phyloP scores from a whole-genome alignment of 2,797 vertebrate species.

The Acanthornis magna region DNA sequence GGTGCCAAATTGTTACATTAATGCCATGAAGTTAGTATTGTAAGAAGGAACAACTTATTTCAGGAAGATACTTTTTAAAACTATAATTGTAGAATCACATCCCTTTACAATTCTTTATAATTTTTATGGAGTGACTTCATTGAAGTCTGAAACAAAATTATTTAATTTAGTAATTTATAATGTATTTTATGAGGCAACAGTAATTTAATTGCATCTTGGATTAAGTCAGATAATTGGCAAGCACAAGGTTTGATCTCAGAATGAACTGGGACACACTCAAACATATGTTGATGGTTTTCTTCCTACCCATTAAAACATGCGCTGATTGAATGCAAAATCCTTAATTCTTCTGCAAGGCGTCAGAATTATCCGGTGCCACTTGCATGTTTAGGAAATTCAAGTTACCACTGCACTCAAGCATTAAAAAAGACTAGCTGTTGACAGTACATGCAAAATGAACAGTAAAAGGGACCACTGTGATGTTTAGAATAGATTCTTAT shows the following conservation, averaged over 20 bases:
- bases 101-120: not conserved
- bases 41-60: not conserved
- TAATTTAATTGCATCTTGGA: not conserved
- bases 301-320: constrained; percentile 57
- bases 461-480: constrained; percentile 53
- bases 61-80: not conserved
- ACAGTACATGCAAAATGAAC: constrained; percentile 66
- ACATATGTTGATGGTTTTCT: constrained; percentile 45
- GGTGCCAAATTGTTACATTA: not conserved
- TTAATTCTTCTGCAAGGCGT: constrained; percentile 59
- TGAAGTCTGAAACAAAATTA: constrained; percentile 13
- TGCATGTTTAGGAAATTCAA: constrained; percentile 47
- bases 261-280: constrained; percentile 62
- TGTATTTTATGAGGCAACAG: not conserved
- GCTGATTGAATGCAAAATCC: constrained; percentile 53
- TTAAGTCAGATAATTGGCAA: not conserved
- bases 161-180: not conserved
- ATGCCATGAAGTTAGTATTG: not conserved
- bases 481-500: not conserved
- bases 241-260: constrained; percentile 68
- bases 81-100: not conserved
- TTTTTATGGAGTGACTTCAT: not conserved
- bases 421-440: constrained; percentile 63
- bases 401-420: constrained; percentile 61
- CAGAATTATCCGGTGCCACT: constrained; percentile 52